Evolutionary conservation across 2,888 invertebrate genomes (phyloP), one percentile per base, ranked within the genome.

Genomic region (Archaeoteleia sp.): DNA sequence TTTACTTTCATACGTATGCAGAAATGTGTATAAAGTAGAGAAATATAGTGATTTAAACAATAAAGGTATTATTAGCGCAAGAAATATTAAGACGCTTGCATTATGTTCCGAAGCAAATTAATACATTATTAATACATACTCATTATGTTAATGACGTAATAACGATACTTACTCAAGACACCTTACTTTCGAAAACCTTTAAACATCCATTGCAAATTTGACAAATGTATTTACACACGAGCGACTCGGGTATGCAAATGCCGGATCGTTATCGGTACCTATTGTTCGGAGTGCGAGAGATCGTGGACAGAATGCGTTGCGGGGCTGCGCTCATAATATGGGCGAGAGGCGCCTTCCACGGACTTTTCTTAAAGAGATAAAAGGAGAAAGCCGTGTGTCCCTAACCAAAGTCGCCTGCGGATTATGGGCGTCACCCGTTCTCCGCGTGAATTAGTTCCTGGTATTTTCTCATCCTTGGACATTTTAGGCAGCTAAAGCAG

Each of bases 391-490:
- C 60, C 46, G 63, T 61, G 30, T 34, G 51, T 42, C 48, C 37
- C 42, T 43, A 34, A 30, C 54, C 27, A 39, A 61, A 43, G 57
- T 45, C 61, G 51, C 53, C 63, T 48, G 55, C 46, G 54, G 60
- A 67, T 67, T 58, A 75, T 76, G 76, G 76, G 78, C 77, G 78
- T 71, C 69, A 66, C 73, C 71, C 65, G 70, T 67, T 71, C 66
- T 65, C 55, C 67, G 48, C 65, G 70, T 66, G 77, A 77, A 79
- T 79, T 75, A 72, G 76, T 80, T 80, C 79, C 43, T 58, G 61
- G 77, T 79, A 81, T 77, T 76, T 72, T 54, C 53, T 66, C 67
- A 62, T 51, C 35, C 65, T 23, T 34, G 49, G 29, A 43, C 34
- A 48, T 61, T 72, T 73, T 71, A 67, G 61, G 70, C 57, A 51